Conservation (phyloP, 2,888 invertebrate species). For the Netelia virgata region DNA sequence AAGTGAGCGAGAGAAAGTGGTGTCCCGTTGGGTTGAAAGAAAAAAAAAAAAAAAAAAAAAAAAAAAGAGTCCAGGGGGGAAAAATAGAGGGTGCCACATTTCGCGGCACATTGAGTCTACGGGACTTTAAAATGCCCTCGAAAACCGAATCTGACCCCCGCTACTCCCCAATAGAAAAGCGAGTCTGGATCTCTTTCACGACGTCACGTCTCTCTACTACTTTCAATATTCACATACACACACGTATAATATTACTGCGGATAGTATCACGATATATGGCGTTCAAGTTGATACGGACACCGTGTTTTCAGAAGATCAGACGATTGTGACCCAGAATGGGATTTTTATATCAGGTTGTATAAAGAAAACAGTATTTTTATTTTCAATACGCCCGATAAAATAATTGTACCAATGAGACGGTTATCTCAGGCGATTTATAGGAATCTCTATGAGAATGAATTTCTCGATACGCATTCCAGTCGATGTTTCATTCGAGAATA, state of each 20-base stretch:
- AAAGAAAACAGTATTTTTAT: conserved; percentile 37
- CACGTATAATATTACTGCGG: background rate
- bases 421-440: conserved; percentile 4
- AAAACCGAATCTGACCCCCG: conserved; percentile 72
- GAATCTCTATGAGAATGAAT: conserved; percentile 42
- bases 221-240: conserved; percentile 34
- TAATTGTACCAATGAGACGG: conserved; percentile 15
- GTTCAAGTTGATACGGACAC: conserved; percentile 39
- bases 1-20: conserved; percentile 60
- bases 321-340: conserved; percentile 37
- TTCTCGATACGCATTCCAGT: conserved; percentile 39
- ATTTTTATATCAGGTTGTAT: conserved; percentile 39
- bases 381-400: conserved; percentile 36
- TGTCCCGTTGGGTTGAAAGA: conserved; percentile 54
- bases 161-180: conserved; percentile 55
- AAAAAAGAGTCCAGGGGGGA: conserved; percentile 36
- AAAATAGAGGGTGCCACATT: conserved; percentile 75
- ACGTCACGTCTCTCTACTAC: conserved; percentile 54
- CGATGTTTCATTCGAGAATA: background rate
- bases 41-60: conserved; percentile 37
- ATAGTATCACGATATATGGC: conserved; percentile 24
- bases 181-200: conserved; percentile 60
- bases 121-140: conserved; percentile 80
- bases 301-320: conserved; percentile 56
- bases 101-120: conserved; percentile 82